Evolutionary conservation across 2,797 vertebrate genomes (phyloP), one percentile per base, ranked within the genome.

Genomic region (Spinus olivaceus): DNA sequence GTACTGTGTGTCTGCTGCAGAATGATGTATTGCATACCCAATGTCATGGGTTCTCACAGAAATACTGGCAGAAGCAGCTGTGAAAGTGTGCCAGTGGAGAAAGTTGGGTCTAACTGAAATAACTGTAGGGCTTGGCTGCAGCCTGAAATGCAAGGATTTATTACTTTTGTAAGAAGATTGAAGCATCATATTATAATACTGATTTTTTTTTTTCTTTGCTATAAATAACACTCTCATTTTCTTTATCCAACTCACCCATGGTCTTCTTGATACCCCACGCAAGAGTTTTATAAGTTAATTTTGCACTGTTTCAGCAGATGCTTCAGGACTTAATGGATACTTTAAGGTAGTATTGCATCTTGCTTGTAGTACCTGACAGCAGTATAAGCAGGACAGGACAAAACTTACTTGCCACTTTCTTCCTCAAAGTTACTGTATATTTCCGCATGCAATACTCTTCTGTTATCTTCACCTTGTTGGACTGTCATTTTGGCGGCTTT

Each of bases 41-140:
- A 1, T 7, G 50, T 12, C 27, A 10, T 18, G 73, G 60, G 33
- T 72, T 72, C 56, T 64, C 27, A 17, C 60, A 32, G 76, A 78
- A 95, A 78, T 41, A 35, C 23, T 73, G 65, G 44, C 65, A 73
- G 15, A 23, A 61, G 51, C 10, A 86, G 83, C 53, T 86, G 80
- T 86, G 72, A 50, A 90, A 64, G 27, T 0, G 1, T 70, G 63
- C 25, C 21, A 24, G 50, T 5, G 51, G 56, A 39, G 15, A 69
- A 54, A 50, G 44, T 57, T 61, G 39, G 14, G 59, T 49, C 24
- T 71, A 24, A 83, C 37, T 63, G 44, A 60, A 81, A 46, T 32
- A 76, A 42, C 35, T 28, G n/a, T 8, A 64, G 39, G 7, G 28
- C 7, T 2, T 81, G 83, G 20, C 50, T 81, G 53, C 66, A 71